Conservation (phyloP, 2,113 vertebrate species). For the Nipponia nippon region DNA sequence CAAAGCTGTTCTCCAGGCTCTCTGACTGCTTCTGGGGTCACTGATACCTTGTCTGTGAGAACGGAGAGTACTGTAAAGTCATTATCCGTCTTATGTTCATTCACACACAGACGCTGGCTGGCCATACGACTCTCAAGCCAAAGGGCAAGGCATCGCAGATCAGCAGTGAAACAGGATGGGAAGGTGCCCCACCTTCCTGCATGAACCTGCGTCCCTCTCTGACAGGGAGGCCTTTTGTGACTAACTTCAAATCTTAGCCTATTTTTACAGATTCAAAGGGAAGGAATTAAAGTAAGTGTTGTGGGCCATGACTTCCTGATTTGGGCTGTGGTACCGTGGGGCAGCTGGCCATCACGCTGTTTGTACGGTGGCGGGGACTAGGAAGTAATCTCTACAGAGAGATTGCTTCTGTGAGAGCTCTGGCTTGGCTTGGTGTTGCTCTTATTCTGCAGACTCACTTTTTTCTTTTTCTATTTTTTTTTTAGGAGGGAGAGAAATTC, state of each 20-base stretch:
- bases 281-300: not conserved
- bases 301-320: not conserved
- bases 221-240: not conserved
- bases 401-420: not conserved
- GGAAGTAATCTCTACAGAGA: not conserved
- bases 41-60: not conserved
- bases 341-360: not conserved
- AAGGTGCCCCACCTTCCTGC: not conserved
- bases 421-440: not conserved
- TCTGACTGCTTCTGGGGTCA: not conserved
- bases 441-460: not conserved
- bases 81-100: rapidly evolving
- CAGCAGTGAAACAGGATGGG: not conserved
- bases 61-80: not conserved
- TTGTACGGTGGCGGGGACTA: rapidly evolving
- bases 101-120: not conserved
- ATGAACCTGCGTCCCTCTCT: not conserved
- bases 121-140: not conserved
- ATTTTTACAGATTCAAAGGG: not conserved
- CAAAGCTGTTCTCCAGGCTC: not conserved
- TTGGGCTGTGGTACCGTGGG: not conserved
- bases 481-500: not conserved
- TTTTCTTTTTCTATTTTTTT: not conserved
- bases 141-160: rapidly evolving
- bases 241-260: not conserved